Base-by-base conservation (phyloP, 2,888 invertebrate genomes). In the Acanthosepion esculentum region DNA sequence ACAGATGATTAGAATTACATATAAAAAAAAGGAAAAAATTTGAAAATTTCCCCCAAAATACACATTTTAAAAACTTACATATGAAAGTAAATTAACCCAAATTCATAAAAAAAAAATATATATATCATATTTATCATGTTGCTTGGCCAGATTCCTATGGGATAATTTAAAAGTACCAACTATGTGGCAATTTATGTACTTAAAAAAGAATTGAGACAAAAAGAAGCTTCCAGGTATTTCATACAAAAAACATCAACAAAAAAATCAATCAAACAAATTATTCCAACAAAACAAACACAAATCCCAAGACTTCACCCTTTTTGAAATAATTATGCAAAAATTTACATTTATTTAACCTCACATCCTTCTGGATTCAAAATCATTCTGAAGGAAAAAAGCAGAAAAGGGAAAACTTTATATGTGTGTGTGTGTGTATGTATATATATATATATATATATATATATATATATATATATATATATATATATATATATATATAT, bases 401-500 rank as follows among this genome's bases (percentile, higher is more conserved):
- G 20, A 20, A 23, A 6, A 12, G 23, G 59, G 59, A 15, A 78
- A 78, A n/a, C 12, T 18, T 78, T 33, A 12, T 78, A n/a, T 64
- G 29, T 64, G 12, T 26, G 29, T 59, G 26, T 59, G 2, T 59
- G 26, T 59, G 20, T 59, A 23, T 59, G 2, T 59, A 26, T 59
- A 59, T 59, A 59, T 59, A 64, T 64, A 64, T 64, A 64, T 64
- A 64, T n/a, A 78, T 78, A 78, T 78, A 78, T 78, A 78, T 78
- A 78, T 78, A 78, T n/a, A 6, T 78, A 78, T 78, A 78, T 78
- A 78, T 78, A 78, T n/a, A 6, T 59, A 23, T 59, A 26, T 59
- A 26, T 59, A 59, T 59, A 59, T 59, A 64, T 64, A 64, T 64
- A 64, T 64, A 64, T n/a, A 78, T 78, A 78, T 78, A 78, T 78